A percentile compares a stretch with the other conserved stretches of the same genome.
Conservation (phyloP, 2,113 vertebrate species). For the Chloebia gouldiae region DNA sequence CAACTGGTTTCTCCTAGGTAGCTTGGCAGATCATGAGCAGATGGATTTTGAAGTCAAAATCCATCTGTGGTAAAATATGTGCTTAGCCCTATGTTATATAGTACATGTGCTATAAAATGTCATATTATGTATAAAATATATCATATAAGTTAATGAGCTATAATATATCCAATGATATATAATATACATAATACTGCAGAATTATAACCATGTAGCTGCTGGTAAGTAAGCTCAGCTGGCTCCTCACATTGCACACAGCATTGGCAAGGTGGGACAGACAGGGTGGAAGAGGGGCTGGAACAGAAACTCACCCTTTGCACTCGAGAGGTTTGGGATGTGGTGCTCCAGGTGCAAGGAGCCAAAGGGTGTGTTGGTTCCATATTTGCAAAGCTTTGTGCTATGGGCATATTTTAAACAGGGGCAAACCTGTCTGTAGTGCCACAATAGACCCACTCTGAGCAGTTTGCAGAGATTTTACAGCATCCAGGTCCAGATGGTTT, state of each 20-base stretch:
- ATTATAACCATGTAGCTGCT: not conserved
- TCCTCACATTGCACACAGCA: not conserved
- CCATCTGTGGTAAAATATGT: not conserved
- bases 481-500: not conserved
- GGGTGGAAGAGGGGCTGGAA: not conserved
- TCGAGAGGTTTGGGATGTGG: not conserved
- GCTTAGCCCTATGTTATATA: not conserved
- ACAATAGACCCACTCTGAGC: not conserved
- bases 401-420: not conserved
- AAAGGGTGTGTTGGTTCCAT: not conserved
- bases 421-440: not conserved
- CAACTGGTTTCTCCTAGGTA: not conserved
- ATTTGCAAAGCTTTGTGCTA: slow-evolving; percentile 41
- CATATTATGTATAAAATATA: not conserved
- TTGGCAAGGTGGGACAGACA: not conserved
- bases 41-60: slow-evolving; percentile 41
- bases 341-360: not conserved
- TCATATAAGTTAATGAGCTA: not conserved
- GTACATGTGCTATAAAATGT: not conserved
- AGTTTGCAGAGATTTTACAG: not conserved
- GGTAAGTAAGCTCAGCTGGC: not conserved
- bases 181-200: not conserved
- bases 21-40: not conserved
- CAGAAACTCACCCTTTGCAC: slow-evolving; percentile 21
- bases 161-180: slow-evolving; percentile 24